Evolutionary conservation across 1,140 invertebrate genomes (phyloP).

Genomic region (Ostrea edulis): DNA sequence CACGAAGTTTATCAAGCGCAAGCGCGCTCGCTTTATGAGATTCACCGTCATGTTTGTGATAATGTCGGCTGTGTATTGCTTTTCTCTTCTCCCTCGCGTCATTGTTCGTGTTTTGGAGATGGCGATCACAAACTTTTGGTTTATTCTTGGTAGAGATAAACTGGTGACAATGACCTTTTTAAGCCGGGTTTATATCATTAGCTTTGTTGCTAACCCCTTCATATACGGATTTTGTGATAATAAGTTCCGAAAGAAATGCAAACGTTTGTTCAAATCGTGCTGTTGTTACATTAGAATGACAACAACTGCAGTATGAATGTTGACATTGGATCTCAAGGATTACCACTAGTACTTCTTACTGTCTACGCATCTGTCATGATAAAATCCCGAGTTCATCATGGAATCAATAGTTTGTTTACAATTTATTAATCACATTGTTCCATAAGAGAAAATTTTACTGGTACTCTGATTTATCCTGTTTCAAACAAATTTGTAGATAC

Average conservation of each 20-base stretch:
- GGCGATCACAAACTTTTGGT: background rate
- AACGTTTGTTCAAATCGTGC: background rate
- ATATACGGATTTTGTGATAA: conserved; percentile 16
- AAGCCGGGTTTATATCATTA: background rate
- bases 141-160: background rate
- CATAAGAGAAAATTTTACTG: too few species aligned
- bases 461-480: too few species aligned
- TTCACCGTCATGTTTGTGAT: conserved; percentile 7
- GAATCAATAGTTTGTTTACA: too few species aligned
- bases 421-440: too few species aligned
- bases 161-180: background rate
- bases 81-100: background rate
- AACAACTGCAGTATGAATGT: background rate
- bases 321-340: background rate
- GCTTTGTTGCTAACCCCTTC: background rate
- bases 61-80: conserved; percentile 7
- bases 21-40: conserved; percentile 9
- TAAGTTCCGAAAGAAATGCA: conserved; percentile 5
- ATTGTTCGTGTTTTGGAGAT: background rate
- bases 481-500: too few species aligned
- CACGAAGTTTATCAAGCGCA: background rate
- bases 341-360: background rate
- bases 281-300: background rate
- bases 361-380: too few species aligned
- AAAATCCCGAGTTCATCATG: too few species aligned